phyloP scores from a whole-genome alignment of 64 coral and sea anemone genomes.

The Exaiptasia diaphana region DNA sequence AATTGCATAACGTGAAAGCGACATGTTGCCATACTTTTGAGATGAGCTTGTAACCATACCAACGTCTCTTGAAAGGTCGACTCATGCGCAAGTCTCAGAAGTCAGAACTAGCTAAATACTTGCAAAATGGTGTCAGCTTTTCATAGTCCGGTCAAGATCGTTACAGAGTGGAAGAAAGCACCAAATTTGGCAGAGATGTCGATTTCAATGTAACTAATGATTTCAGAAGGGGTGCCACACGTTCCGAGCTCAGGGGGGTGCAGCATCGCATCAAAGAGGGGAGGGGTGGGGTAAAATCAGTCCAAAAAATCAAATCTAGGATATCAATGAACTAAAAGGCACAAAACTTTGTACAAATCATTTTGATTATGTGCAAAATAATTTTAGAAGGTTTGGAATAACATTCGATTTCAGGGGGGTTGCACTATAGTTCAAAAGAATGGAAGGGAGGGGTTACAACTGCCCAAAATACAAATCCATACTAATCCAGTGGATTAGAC shows the following conservation, averaged over 20 bases:
- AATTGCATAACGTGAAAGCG: constrained; percentile 23
- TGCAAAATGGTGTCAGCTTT: background rate
- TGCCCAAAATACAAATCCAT: no score
- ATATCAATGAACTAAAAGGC: background rate
- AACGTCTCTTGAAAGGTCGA: no score
- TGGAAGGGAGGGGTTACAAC: no score
- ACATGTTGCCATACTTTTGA: constrained; percentile 21
- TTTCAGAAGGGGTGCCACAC: background rate
- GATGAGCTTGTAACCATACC: constrained; percentile 6
- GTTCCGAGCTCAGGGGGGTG: background rate
- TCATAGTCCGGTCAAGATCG: constrained; percentile 13
- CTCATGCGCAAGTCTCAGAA: constrained; percentile 20
- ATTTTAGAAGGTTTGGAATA: no score
- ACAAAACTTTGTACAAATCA: background rate
- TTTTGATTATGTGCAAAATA: no score
- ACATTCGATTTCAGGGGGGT: no score
- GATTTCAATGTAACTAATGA: background rate
- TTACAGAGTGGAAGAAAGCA: constrained; percentile 22
- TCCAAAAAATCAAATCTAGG: background rate
- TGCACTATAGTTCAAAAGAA: no score
- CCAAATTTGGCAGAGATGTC: constrained; percentile 19
- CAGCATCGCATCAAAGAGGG: background rate
- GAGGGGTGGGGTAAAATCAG: background rate
- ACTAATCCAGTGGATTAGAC: no score
- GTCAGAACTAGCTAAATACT: background rate